Conservation (phyloP, 1,140 invertebrate genomes). For the Sipha flava region DNA sequence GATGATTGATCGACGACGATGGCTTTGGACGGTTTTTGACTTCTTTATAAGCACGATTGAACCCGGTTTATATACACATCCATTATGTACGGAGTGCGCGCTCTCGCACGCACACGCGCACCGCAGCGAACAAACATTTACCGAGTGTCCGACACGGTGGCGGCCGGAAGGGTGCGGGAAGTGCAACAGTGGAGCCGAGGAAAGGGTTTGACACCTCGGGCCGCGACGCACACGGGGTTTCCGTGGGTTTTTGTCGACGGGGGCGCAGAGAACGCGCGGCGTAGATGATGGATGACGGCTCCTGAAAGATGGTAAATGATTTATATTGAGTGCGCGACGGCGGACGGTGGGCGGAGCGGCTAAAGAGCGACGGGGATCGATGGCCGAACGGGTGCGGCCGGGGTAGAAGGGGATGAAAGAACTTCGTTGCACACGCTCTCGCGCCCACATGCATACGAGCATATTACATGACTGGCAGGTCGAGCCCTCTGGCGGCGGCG, state of each 20-base stretch:
- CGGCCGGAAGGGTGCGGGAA: not conserved
- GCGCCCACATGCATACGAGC: not conserved
- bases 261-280: no score
- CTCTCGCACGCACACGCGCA: no score
- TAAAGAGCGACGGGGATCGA: not conserved
- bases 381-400: not conserved
- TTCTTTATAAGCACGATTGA: slow-evolving; percentile 11
- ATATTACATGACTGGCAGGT: slow-evolving; percentile 11
- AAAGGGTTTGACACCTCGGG: slow-evolving; percentile 24
- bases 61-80: not conserved
- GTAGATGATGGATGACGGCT: slow-evolving; percentile 21
- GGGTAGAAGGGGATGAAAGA: not conserved
- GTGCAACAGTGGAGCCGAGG: not conserved
- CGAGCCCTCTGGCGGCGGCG: slow-evolving; percentile 23
- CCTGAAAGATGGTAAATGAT: slow-evolving; percentile 27
- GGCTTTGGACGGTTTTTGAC: not conserved
- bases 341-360: not conserved
- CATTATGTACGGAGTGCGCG: not conserved
- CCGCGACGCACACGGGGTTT: not conserved
- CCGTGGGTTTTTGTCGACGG: not conserved
- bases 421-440: no score
- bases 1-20: slow-evolving; percentile 10
- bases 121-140: not conserved
- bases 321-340: slow-evolving; percentile 3
- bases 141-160: not conserved